Conservation (phyloP, 2,888 invertebrate species). For the Lutraria lutraria region DNA sequence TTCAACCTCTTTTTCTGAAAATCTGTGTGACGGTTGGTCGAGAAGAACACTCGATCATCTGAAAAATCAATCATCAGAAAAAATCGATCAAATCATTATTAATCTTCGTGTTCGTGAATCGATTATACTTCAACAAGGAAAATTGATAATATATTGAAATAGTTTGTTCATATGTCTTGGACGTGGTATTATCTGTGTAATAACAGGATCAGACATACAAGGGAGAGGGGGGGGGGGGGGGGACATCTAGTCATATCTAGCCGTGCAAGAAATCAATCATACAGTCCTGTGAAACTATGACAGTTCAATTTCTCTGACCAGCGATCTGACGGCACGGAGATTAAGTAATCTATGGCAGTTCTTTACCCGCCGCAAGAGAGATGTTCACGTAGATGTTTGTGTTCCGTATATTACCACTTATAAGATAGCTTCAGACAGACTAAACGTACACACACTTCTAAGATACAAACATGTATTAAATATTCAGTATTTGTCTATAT, state of each 20-base stretch:
- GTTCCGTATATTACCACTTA: neutral
- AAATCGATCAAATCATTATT: neutral
- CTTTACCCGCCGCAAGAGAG: neutral
- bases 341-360: neutral
- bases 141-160: no score
- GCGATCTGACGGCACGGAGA: neutral
- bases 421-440: neutral
- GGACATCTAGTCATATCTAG: neutral
- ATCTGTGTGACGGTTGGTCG: neutral
- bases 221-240: no score
- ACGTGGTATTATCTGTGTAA: neutral
- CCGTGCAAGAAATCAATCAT: neutral
- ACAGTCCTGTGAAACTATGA: neutral
- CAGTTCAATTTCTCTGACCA: conserved; percentile 9
- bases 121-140: no score
- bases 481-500: neutral
- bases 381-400: neutral
- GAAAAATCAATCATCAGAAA: no score
- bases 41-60: no score
- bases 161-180: neutral
- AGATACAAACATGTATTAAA: neutral
- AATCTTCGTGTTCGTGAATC: no score
- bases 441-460: neutral
- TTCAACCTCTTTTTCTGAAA: neutral
- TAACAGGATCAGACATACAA: no score